Evolutionary conservation across 2,888 invertebrate genomes (phyloP), one percentile per base, ranked within the genome.

Genomic region (Sphecodes monilicornis): DNA sequence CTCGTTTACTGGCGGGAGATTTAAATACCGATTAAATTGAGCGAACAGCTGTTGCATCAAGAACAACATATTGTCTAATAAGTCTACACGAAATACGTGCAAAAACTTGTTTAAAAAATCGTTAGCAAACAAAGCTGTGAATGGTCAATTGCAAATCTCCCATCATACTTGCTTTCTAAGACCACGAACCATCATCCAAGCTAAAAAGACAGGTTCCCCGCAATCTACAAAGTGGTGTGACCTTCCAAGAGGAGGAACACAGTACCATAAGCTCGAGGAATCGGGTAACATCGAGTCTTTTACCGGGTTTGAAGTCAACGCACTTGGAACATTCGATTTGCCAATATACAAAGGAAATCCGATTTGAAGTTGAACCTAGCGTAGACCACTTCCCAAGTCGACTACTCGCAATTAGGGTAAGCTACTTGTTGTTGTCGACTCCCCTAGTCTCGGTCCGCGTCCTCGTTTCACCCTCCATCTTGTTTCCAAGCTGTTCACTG

Each of bases 361-460:
- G 85, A 84, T 81, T 85, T 73, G 54, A 78, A 81, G 71, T 71
- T 29, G 75, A 75, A 73, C 43, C 74, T 43, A 73, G 70, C 57
- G 68, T 29, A 76, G 32, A 69, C 50, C 68, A 54, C 36, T 46
- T 75, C 32, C 57, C 73, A 16, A 50, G 74, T 50, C 46, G 73
- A 46, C 8, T 66, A 66, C n/a, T 80, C 43, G 75, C 84, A 79
- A 87, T 86, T 87, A 87, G 84, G 78, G 86, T 78, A 80, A 84
- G 77, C 87, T 76, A 70, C 72, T 77, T 57, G 41, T 78, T 57
- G 68, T 36, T n/a, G 57, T 70, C 16, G 73, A 41, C 70, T 57
- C 79, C 71, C 76, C 68, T 78, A n/a, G 43, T 54, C 39, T 4
- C 54, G 13, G 41, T 32, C 68, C 6, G 77, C 72, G 74, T 75